Base-by-base conservation (phyloP, 2,797 vertebrate species). In the Paratrypauchen microcephalus region DNA sequence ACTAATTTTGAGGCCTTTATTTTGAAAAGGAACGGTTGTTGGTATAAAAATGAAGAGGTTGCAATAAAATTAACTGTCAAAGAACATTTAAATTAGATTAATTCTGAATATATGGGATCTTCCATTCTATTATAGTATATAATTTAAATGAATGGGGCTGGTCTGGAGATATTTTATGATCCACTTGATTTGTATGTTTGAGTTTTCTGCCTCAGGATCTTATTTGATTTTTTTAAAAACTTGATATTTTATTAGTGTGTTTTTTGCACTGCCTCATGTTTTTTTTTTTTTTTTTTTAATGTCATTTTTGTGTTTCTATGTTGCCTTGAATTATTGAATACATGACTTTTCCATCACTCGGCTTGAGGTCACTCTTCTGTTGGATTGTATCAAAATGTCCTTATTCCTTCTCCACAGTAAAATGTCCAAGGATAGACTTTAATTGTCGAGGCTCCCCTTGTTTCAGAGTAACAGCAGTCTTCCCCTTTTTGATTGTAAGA, bases 271-370 rank as follows among this genome's bases (percentile, higher is more conserved):
- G 90, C 89, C 85, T 92, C 73, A 47, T 92, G 87, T 90, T 84
- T 82, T 91, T 85, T 60, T 60, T 32, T 26, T 26, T 26, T 26
- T 26, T 26, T 26, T 91, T 91, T 90, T 62, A 77, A 86, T 79
- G 76, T 86, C 48, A 52, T 83, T 80, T 83, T 71, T 82, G 69
- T 79, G 73, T 89, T 75, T 85, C 80, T 86, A 45, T 45, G 85
- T 92, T 92, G 91, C 91, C 89, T 93, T 94, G 86, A 90, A 87
- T 90, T 87, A 73, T 90, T 84, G 80, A 92, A 91, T 91, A 90
- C 91, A 92, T 90, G 79, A 87, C 88, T 91, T 91, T 90, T 87
- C 77, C 85, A 86, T 92, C 81, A 70, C 78, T 76, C 74, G 71
- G 82, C 89, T 87, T 88, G 68, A 85, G 69, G 74, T 79, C 76